These are phyloP conservation scores for Pyrgilauda ruficollis DNA, from an alignment of 2,113 vertebrate genomes.

Conservation along the genomic window DNA sequence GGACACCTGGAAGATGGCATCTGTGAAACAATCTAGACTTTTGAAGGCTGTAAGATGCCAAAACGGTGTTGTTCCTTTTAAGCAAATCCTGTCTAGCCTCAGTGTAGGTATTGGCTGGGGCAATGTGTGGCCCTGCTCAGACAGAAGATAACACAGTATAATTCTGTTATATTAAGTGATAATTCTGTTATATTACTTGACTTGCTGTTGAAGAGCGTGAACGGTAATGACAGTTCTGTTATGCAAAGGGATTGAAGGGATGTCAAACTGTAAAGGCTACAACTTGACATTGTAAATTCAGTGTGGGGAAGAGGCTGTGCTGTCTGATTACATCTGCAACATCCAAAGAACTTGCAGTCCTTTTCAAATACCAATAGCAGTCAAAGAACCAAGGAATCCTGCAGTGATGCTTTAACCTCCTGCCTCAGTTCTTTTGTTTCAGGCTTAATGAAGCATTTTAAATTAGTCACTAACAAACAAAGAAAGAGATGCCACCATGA, in stretches of 20 bases:
- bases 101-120: not conserved
- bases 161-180: not conserved
- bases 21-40: not conserved
- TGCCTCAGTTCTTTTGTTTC: constrained; percentile 7
- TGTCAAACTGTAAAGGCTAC: not conserved
- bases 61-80: not conserved
- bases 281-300: not conserved
- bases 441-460: constrained; percentile 15
- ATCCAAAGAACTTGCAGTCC: not conserved
- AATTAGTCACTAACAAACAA: not conserved
- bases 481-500: constrained; percentile 20
- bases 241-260: not conserved
- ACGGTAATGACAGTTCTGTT: not conserved
- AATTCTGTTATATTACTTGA: not conserved
- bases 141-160: not conserved
- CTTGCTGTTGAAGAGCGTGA: not conserved
- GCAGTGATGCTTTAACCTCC: not conserved
- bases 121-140: not conserved
- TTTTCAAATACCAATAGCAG: not conserved
- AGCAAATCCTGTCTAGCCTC: not conserved
- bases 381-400: not conserved
- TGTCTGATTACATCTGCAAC: not conserved
- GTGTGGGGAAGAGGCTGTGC: not conserved
- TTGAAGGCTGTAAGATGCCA: not conserved
- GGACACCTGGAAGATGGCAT: not conserved